These are phyloP conservation scores for Meda fulgida DNA, from an alignment of 2,797 vertebrate genomes.

Conservation along the genomic window DNA sequence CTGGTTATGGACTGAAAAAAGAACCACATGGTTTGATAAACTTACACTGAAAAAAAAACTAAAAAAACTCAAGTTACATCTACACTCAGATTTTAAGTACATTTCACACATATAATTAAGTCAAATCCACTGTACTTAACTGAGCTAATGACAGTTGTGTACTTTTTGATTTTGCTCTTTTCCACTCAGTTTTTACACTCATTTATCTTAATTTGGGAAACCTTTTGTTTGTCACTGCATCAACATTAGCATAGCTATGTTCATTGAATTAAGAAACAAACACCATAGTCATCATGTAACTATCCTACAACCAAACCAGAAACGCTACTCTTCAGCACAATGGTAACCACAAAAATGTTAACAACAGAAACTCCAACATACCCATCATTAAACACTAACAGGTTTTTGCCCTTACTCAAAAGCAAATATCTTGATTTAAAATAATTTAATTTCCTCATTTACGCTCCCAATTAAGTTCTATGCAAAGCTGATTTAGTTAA, in stretches of 20 bases:
- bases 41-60: background rate
- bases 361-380: background rate
- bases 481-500: background rate
- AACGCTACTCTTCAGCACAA: conserved; percentile 3
- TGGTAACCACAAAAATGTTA: background rate
- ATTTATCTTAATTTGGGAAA: background rate
- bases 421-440: background rate
- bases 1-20: background rate
- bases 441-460: background rate
- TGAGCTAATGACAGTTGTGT: background rate
- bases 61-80: background rate
- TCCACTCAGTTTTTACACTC: background rate
- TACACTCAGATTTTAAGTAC: background rate
- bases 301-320: background rate
- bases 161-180: background rate
- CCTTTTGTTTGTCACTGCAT: background rate
- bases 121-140: background rate
- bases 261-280: background rate
- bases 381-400: background rate
- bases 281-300: background rate
- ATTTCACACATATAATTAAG: background rate
- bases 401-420: background rate
- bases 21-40: background rate
- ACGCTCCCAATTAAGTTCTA: background rate
- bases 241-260: background rate